A percentile compares a stretch with the other conserved stretches of the same genome.
Evolutionary conservation across 2,797 vertebrate genomes (phyloP).

Genomic region (Premnoplex brunnescens): DNA sequence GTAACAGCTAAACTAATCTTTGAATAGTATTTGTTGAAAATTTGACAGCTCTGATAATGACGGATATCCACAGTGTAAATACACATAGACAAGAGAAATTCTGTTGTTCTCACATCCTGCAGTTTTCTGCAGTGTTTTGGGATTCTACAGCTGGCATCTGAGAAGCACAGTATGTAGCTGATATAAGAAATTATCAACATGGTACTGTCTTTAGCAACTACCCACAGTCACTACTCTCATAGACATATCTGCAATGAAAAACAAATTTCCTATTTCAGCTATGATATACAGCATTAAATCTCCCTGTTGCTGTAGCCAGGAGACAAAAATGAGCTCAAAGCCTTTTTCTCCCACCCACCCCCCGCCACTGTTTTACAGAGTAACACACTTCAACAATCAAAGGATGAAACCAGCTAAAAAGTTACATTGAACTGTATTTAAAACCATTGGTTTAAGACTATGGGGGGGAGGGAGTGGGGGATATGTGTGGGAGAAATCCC

Average conservation of each 20-base stretch:
- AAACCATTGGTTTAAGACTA: conserved; percentile 14
- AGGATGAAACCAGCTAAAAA: conserved; percentile 20
- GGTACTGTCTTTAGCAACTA: background rate
- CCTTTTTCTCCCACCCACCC: background rate
- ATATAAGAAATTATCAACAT: background rate
- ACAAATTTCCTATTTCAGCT: background rate
- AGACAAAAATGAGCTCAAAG: conserved; percentile 40
- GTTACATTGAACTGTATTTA: conserved; percentile 34
- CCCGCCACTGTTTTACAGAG: background rate
- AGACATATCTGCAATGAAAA: background rate
- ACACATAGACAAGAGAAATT: background rate
- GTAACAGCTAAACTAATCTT: background rate
- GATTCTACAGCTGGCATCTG: background rate
- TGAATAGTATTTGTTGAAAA: background rate
- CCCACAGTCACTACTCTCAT: background rate
- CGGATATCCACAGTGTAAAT: background rate
- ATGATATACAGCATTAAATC: background rate
- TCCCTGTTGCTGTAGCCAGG: background rate
- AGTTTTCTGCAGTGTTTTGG: background rate
- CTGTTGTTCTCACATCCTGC: background rate
- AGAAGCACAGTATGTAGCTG: background rate
- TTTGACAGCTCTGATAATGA: fast-evolving
- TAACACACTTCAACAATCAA: conserved; percentile 60
- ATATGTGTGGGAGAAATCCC: conserved; percentile 40
- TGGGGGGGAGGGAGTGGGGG: fast-evolving